Percentiles rank a stretch among this genome's conserved stretches.
phyloP scores from a whole-genome alignment of 2,797 vertebrate species.

The Leucoraja ocellata region DNA sequence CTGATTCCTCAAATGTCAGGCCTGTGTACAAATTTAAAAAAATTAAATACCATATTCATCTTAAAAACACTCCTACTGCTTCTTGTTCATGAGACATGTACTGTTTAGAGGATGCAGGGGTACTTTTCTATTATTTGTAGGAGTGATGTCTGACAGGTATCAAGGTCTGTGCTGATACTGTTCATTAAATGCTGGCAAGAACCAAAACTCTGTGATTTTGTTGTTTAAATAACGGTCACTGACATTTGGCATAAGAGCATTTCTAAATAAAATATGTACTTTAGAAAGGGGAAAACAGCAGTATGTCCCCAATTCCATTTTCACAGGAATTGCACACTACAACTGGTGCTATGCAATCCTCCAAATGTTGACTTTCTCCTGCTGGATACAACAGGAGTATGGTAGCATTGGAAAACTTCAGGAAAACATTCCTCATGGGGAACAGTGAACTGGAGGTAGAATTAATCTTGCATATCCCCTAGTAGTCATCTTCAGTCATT shows the following conservation, averaged over 20 bases:
- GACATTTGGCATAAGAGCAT: background rate
- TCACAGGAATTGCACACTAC: background rate
- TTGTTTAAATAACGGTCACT: too few species aligned
- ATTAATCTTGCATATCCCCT: background rate
- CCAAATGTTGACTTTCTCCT: background rate
- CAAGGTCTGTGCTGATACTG: background rate
- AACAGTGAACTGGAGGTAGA: background rate
- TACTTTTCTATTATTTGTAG: background rate
- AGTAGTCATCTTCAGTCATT: background rate
- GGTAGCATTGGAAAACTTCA: background rate
- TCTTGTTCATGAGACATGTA: background rate
- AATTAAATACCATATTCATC: background rate
- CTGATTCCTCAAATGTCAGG: conserved; percentile 54
- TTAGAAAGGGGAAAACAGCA: background rate
- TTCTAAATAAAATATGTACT: background rate
- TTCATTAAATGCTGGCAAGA: background rate
- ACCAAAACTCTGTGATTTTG: background rate
- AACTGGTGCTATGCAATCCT: background rate
- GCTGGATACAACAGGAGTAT: background rate
- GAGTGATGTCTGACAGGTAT: background rate
- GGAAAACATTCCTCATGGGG: background rate
- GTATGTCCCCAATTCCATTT: background rate
- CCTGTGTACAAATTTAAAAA: conserved; percentile 48
- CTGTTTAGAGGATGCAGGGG: background rate
- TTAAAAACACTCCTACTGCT: background rate